These are phyloP conservation scores for Gnathonemus longibarbis DNA, from an alignment of 2,113 vertebrate species.

Conservation along the genomic window DNA sequence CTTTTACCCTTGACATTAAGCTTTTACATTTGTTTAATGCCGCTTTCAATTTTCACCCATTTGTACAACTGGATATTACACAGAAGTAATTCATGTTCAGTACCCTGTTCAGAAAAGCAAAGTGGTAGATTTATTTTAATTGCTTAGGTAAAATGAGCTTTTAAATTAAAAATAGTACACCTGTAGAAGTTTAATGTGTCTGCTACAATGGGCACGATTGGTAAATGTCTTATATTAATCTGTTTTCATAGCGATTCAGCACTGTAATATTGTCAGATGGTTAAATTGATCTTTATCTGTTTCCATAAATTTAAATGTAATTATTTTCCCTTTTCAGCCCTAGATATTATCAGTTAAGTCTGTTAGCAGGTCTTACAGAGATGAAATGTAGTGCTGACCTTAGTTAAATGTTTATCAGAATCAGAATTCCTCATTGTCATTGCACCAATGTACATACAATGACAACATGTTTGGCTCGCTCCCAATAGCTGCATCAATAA, in stretches of 20 bases:
- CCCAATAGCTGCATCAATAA: background rate
- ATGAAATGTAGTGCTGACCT: background rate
- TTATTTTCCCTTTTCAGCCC: background rate
- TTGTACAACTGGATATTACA: background rate
- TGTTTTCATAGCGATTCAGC: background rate
- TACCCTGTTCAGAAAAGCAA: background rate
- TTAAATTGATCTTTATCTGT: background rate
- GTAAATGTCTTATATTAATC: background rate
- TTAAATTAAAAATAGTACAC: background rate
- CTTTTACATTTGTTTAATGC: background rate
- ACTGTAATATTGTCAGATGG: background rate
- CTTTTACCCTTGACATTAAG: background rate
- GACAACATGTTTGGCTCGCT: background rate
- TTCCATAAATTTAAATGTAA: background rate
- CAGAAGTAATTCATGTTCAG: background rate
- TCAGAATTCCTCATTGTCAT: background rate
- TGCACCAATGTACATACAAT: background rate
- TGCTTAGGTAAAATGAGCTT: background rate
- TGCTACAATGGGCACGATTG: background rate
- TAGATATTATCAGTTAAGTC: background rate
- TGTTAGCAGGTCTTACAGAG: background rate
- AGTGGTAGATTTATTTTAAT: constrained; percentile 5
- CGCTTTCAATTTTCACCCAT: background rate
- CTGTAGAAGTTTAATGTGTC: background rate
- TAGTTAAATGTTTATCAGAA: background rate